Evolutionary conservation across 2,797 vertebrate species (phyloP).

Genomic region (Heliangelus exortis): DNA sequence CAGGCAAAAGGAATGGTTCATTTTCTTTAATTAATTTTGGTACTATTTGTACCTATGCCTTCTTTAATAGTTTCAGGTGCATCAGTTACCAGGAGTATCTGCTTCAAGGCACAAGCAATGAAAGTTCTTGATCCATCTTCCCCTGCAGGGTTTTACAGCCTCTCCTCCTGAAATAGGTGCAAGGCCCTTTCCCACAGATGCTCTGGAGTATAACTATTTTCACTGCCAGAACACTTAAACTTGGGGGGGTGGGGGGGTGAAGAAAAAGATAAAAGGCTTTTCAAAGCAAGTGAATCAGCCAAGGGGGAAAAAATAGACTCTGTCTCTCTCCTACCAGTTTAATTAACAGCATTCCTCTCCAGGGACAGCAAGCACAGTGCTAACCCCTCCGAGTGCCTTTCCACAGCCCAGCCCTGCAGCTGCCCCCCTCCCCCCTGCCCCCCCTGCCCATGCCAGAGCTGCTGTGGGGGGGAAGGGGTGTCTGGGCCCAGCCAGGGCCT

Average conservation of each 20-base stretch:
- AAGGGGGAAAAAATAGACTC: neutral
- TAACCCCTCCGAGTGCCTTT: accelerated
- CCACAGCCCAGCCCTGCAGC: neutral
- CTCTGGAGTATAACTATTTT: neutral
- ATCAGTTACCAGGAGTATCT: neutral
- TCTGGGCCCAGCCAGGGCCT: accelerated
- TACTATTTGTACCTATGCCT: neutral
- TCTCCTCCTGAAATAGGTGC: neutral
- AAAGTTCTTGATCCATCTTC: neutral
- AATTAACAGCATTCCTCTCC: neutral
- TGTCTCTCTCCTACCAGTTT: neutral
- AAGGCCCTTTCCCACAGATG: neutral
- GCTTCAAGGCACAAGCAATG: neutral
- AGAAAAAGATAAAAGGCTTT: neutral
- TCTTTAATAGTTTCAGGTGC: neutral
- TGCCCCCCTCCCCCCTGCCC: neutral
- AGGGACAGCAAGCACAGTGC: accelerated
- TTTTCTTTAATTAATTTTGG: neutral
- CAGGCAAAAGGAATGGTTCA: neutral
- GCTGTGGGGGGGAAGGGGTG: accelerated
- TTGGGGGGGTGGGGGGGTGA: too few species aligned
- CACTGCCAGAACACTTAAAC: neutral
- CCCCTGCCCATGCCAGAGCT: neutral
- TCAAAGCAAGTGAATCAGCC: constrained; percentile 1
- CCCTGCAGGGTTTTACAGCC: neutral